Evolutionary conservation across 2,113 vertebrate genomes (phyloP), one percentile per base, ranked within the genome.

Genomic region (Ailuropoda melanoleuca): DNA sequence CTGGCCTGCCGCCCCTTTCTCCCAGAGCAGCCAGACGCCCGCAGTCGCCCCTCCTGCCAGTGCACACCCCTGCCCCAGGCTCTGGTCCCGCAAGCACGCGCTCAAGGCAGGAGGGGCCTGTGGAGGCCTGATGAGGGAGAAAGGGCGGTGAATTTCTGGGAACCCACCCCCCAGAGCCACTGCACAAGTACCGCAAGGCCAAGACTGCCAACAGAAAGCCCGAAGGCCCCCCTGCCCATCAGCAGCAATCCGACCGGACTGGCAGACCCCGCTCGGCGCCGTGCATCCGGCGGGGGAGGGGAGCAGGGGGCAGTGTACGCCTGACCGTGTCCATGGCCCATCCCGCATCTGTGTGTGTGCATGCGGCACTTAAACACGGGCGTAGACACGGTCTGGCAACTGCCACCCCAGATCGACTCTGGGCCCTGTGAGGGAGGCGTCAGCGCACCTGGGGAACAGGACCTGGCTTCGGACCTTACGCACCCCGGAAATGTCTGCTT

Each of bases 381-480:
- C 9, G n/a, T 4, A 23, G 58, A 37, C 18, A 24, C 0, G 29
- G 6, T 43, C 60, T 46, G 34, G 58, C 21, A 80, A 23, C 55
- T 8, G 39, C 70, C 14, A 8, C 9, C 55, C 46, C 34, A 2
- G 6, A 48, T 26, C 46, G 13, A n/a, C 85, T 50, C 84, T 10
- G 4, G 50, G 26, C 46, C 78, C 78, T 0, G 0, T 1, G 4
- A 18, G 24, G 24, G 14, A 15, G 3, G n/a, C 3, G 0, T 15
- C 12, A 1, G 31, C 48, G 29, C 39, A 31, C 29, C 80, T 24
- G 8, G 39, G 66, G 29, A 62, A 18, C 46, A 17, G 34, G 4
- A n/a, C 15, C 68, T 48, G 74, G 29, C n/a, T 12, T 43, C n/a
- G 11, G 66, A 53, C 81, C 80, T 74, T 29, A 9, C 15, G 53